Percentiles rank a stretch among this genome's conserved stretches.
Evolutionary conservation across 2,888 invertebrate species (phyloP).

Genomic region (Ophonus ardosiacus): DNA sequence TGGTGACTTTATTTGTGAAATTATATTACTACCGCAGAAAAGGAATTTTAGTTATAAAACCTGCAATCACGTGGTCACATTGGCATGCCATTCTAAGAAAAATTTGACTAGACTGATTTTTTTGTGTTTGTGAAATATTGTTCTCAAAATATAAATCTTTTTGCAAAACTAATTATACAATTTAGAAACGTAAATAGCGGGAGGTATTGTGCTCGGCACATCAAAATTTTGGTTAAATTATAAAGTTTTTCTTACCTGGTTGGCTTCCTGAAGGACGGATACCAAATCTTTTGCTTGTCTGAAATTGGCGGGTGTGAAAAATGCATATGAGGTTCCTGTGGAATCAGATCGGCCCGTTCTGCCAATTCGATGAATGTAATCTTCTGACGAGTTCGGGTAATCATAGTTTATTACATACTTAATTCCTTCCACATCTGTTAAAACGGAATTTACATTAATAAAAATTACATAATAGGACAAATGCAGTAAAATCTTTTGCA

Average conservation of each 20-base stretch:
- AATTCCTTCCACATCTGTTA: conserved; percentile 95
- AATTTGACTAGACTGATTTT: too few relatives aligned
- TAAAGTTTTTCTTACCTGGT: conserved; percentile 80
- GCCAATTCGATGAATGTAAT: conserved; percentile 97
- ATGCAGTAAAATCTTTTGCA: conserved; percentile 55
- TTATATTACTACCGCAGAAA: too few relatives aligned
- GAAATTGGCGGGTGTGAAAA: conserved; percentile 93
- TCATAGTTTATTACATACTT: conserved; percentile 98
- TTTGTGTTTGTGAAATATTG: too few relatives aligned
- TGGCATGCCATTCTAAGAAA: too few relatives aligned
- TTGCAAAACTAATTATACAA: too few relatives aligned
- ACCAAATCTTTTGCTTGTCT: conserved; percentile 93
- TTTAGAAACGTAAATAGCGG: too few relatives aligned
- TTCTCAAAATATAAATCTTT: too few relatives aligned
- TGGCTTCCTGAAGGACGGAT: conserved; percentile 92
- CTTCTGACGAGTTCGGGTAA: conserved; percentile 96
- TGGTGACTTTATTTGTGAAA: too few relatives aligned
- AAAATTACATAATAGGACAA: background rate
- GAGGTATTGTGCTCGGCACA: too few relatives aligned
- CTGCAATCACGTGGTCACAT: too few relatives aligned
- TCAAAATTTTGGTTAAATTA: too few relatives aligned
- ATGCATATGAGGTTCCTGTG: conserved; percentile 95
- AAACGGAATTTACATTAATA: conserved; percentile 67
- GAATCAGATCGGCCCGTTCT: conserved; percentile 92
- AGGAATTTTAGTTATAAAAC: too few relatives aligned